Conservation (phyloP, 2,888 invertebrate species). For the Cryptocheilus praepositus region DNA sequence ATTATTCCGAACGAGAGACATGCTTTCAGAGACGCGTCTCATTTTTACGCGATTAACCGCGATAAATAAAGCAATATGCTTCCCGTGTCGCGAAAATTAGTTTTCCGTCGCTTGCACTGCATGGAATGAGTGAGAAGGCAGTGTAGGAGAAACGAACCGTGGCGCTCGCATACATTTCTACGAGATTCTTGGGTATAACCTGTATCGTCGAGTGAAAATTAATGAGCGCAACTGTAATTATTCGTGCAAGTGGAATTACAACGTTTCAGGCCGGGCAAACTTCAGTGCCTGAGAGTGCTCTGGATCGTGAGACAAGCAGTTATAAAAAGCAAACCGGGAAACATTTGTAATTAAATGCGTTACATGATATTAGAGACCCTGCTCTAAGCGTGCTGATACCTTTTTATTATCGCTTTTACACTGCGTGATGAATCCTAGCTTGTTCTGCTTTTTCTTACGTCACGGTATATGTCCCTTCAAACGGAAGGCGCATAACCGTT, state of each 20-base stretch:
- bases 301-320: neutral
- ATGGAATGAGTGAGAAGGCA: no score
- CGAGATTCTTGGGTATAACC: no score
- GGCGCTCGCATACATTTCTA: no score
- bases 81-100: no score
- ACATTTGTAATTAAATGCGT: constrained; percentile 3
- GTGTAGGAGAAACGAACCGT: no score
- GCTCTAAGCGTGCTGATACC: neutral
- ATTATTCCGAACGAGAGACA: no score
- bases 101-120: no score
- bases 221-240: no score
- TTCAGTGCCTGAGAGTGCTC: neutral
- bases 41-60: no score
- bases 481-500: neutral
- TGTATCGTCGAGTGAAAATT: no score
- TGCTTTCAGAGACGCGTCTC: no score
- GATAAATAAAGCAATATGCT: no score
- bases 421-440: neutral
- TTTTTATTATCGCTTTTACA: neutral
- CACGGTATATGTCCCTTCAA: neutral
- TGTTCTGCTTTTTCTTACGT: neutral
- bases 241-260: neutral
- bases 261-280: constrained; percentile 33
- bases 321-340: neutral
- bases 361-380: neutral